A percentile compares a stretch with the other conserved stretches of the same genome.
phyloP scores from a whole-genome alignment of 1,140 invertebrate species.

The Epicauta chinensis region DNA sequence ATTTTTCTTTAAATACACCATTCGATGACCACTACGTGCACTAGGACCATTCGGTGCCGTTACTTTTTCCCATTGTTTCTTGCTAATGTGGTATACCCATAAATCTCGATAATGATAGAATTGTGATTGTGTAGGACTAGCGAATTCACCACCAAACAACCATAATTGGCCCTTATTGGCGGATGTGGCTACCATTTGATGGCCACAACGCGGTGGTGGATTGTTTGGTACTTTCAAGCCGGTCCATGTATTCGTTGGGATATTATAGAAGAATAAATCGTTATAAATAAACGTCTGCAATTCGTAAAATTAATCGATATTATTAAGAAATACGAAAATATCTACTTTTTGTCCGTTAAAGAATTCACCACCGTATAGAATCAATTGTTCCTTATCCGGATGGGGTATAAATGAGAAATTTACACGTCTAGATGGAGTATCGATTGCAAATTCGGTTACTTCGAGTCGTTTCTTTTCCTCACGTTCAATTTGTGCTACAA shows the following conservation, averaged over 20 bases:
- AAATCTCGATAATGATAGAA: constrained; percentile 93
- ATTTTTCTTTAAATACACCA: constrained; percentile 71
- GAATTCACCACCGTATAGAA: constrained; percentile 90
- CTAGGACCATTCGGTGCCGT: constrained; percentile 63
- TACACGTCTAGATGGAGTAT: constrained; percentile 65
- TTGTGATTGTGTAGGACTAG: constrained; percentile 81
- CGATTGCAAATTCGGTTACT: constrained; percentile 64
- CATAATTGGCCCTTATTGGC: constrained; percentile 71
- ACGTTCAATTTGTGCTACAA: constrained; percentile 73
- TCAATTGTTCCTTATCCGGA: constrained; percentile 81
- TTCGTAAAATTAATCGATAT: neutral
- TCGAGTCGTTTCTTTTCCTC: constrained; percentile 65
- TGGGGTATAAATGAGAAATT: constrained; percentile 77
- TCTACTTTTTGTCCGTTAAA: constrained; percentile 82
- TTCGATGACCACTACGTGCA: constrained; percentile 83
- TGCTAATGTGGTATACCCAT: constrained; percentile 74
- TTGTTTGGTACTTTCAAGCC: constrained; percentile 69
- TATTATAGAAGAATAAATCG: constrained; percentile 79
- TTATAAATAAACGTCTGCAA: constrained; percentile 76
- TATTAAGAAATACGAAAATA: neutral
- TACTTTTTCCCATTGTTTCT: constrained; percentile 86
- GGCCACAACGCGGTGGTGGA: constrained; percentile 80
- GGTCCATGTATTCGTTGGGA: constrained; percentile 73
- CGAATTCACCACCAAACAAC: constrained; percentile 91
- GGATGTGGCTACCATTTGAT: constrained; percentile 72